Base-by-base conservation (phyloP, 2,888 invertebrate species). In the Ormyrus pomaceus region DNA sequence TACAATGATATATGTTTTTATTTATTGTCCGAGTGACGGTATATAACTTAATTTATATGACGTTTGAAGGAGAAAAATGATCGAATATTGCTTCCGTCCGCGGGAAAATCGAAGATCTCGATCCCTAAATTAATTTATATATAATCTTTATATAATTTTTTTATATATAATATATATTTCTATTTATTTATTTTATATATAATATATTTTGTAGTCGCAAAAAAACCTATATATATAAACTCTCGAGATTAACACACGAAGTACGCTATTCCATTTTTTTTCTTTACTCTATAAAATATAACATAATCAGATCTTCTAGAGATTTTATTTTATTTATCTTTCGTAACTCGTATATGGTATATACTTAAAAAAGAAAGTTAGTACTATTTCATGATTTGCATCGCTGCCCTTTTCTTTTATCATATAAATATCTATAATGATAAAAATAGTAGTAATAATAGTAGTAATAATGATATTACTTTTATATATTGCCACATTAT, bases 401-500 rank as follows among this genome's bases (percentile, higher is more conserved):
- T 84, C 79, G 83, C 83, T 83, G 81, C 83, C 82, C 82, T 75
- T 82, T 77, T 80, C 56, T 69, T 46, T 62, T 66, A 62, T 46
- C 48, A 79, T 51, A 78, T 75, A 81, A 66, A 78, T 62, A 73
- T 77, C 10, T 74, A 71, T 82, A 65, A 64, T 59, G 55, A 82
- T 79, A 79, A 66, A 68, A 71, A 8, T 75, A 77, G 73, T 77
- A 80, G 19, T 65, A 64, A 62, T 64, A 65, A 70, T 77, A 65
- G 70, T 48, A 50, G 66, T 69, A 76, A 81, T 69, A 76, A 80
- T 72, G 69, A 83, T 82, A 78, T 72, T 71, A 83, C 82, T 85
- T 72, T 85, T 84, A 84, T 86, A 86, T 87, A 88, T 89, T 89
- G 87, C 87, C 88, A 89, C 88, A 84, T 84, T 87, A 89, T 88